Percentiles rank a stretch among this genome's conserved stretches.
phyloP scores from a whole-genome alignment of 1,140 invertebrate genomes.

The Halesus radiatus region DNA sequence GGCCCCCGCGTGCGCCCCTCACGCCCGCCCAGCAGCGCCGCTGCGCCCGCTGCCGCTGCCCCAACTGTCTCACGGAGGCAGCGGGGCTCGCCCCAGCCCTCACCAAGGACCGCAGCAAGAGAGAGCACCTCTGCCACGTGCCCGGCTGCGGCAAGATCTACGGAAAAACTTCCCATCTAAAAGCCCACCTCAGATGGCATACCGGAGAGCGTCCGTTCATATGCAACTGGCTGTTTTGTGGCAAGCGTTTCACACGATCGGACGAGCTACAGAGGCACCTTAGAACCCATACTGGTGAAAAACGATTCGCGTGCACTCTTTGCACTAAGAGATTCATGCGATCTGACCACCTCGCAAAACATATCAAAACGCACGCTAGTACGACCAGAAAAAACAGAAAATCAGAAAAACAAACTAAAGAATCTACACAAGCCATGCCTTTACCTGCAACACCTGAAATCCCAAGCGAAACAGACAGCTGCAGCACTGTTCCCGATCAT shows the following conservation, averaged over 20 bases:
- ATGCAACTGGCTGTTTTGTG: conserved; percentile 87
- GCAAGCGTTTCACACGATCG: conserved; percentile 89
- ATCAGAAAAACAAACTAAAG: conserved; percentile 59
- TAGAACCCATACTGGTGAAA: conserved; percentile 87
- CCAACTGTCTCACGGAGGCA: conserved; percentile 79
- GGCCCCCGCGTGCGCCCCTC: conserved; percentile 13
- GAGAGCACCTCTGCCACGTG: conserved; percentile 91
- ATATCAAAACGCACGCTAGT: conserved; percentile 84
- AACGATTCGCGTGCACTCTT: conserved; percentile 81
- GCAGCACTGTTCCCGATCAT: conserved; percentile 38
- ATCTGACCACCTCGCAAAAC: conserved; percentile 89
- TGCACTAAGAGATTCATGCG: conserved; percentile 87
- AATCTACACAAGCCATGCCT: not conserved
- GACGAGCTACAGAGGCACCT: conserved; percentile 89
- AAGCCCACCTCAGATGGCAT: conserved; percentile 90
- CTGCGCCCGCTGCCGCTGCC: conserved; percentile 78
- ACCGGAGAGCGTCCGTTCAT: conserved; percentile 82
- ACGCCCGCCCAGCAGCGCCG: conserved; percentile 65
- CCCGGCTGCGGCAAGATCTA: conserved; percentile 93
- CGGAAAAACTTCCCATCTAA: conserved; percentile 91
- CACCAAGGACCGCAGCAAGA: conserved; percentile 74
- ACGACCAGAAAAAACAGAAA: conserved; percentile 69
- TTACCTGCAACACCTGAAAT: not conserved
- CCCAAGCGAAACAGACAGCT: conserved; percentile 41
- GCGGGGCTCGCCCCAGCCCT: conserved; percentile 74